A percentile compares a stretch with the other conserved stretches of the same genome.
These are phyloP conservation scores for Ellobium chinense DNA, from an alignment of 2,888 invertebrate genomes.

Conservation along the genomic window DNA sequence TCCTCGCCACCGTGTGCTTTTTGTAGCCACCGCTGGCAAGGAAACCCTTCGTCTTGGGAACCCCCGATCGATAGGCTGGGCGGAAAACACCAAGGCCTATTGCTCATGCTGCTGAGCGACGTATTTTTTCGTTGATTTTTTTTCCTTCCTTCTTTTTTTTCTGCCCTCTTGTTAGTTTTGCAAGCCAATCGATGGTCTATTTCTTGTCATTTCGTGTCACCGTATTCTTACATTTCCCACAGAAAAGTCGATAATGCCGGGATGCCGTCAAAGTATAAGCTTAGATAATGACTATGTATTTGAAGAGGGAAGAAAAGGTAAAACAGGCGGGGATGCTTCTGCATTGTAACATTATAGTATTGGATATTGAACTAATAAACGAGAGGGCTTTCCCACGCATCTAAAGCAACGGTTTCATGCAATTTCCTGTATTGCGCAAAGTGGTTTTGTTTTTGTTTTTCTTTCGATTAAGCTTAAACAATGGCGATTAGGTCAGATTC, in stretches of 20 bases:
- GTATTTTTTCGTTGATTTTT: neutral
- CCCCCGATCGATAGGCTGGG: neutral
- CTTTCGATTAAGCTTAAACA: too few species aligned
- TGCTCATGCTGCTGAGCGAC: neutral
- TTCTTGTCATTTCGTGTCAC: neutral
- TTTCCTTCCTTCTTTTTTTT: neutral
- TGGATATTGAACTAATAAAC: neutral
- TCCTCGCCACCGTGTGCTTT: constrained; percentile 15
- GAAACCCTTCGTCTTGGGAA: constrained; percentile 16
- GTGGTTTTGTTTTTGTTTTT: neutral
- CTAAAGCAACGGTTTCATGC: neutral
- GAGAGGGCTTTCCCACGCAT: neutral
- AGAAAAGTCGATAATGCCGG: neutral
- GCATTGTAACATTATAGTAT: constrained; percentile 1
- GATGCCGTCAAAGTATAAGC: neutral
- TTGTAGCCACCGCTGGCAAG: neutral
- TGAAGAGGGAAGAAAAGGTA: neutral
- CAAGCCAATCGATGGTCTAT: too few species aligned
- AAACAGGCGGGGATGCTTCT: neutral
- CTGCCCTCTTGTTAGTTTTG: too few species aligned
- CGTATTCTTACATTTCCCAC: neutral
- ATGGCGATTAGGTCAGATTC: too few species aligned
- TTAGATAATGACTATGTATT: too few species aligned
- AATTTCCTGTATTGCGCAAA: constrained; percentile 35
- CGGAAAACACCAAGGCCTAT: constrained; percentile 20